A percentile compares a stretch with the other conserved stretches of the same genome.
Conservation (phyloP, 2,797 vertebrate genomes). For the Huso huso region DNA sequence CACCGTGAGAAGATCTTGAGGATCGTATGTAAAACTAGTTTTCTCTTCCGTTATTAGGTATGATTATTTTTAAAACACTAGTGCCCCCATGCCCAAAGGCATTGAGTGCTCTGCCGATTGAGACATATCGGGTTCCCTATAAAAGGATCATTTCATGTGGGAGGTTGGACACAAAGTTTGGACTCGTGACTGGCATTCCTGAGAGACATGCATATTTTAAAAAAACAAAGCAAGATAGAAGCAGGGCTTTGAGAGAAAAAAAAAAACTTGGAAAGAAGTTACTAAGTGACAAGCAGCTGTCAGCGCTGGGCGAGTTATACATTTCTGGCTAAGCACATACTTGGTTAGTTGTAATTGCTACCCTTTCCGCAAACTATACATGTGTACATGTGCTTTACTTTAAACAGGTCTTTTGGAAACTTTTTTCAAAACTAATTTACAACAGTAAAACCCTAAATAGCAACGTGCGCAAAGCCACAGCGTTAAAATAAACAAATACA, state of each 20-base stretch:
- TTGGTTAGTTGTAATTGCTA: background rate
- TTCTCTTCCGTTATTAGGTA: conserved; percentile 57
- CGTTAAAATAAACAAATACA: no score
- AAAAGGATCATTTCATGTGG: conserved; percentile 99
- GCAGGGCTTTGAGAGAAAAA: conserved; percentile 58
- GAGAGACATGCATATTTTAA: conserved; percentile 99
- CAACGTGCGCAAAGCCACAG: no score
- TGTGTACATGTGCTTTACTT: background rate
- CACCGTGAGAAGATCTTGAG: conserved; percentile 50
- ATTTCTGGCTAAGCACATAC: conserved; percentile 25
- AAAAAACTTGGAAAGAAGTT: conserved; percentile 79
- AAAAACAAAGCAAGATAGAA: conserved; percentile 93
- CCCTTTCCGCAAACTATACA: background rate
- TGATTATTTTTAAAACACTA: conserved; percentile 57
- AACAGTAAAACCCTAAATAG: no score
- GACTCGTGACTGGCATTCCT: conserved; percentile 99
- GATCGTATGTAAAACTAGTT: conserved; percentile 48
- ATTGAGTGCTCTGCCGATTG: conserved; percentile 92
- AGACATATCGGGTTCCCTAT: conserved; percentile 97
- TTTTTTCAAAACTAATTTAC: background rate
- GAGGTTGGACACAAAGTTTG: conserved; percentile 99
- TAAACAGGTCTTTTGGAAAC: background rate
- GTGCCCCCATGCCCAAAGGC: conserved; percentile 67
- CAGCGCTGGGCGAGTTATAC: conserved; percentile 65
- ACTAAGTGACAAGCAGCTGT: conserved; percentile 94